Conservation (phyloP, 2,113 vertebrate genomes). For the Aegotheles bennettii region DNA sequence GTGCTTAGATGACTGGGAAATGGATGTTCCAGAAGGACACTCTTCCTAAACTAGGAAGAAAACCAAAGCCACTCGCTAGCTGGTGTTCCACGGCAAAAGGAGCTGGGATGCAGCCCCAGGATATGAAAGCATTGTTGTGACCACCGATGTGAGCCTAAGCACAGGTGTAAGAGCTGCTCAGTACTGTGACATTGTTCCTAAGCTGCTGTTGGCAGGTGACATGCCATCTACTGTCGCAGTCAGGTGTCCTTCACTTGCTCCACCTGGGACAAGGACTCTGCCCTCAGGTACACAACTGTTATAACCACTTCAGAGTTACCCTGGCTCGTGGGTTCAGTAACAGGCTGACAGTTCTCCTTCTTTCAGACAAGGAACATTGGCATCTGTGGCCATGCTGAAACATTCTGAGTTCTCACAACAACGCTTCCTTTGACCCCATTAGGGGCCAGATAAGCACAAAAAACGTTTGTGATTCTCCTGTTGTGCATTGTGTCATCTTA, state of each 20-base stretch:
- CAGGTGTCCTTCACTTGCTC: not conserved
- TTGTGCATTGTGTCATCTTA: not conserved
- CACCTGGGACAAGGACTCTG: not conserved
- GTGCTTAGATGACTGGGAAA: not conserved
- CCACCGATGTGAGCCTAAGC: not conserved
- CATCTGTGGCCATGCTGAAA: not conserved
- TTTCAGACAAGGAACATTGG: not conserved
- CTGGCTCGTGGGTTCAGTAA: not conserved
- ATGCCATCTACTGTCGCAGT: no score
- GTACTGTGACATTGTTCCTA: not conserved
- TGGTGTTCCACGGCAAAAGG: not conserved
- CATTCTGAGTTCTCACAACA: not conserved
- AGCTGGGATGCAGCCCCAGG: not conserved
- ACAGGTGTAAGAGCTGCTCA: not conserved
- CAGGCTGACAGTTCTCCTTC: not conserved
- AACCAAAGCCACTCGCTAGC: not conserved
- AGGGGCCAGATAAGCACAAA: not conserved
- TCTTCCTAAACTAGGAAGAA: not conserved
- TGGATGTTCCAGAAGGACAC: not conserved
- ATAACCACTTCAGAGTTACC: not conserved
- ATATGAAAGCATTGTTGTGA: not conserved
- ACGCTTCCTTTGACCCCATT: not conserved
- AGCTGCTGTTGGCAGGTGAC: not conserved
- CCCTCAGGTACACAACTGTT: not conserved
- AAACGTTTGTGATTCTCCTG: not conserved